These are phyloP conservation scores for Microctenopoma steveboyesi DNA, from an alignment of 2,797 vertebrate species.

Conservation along the genomic window DNA sequence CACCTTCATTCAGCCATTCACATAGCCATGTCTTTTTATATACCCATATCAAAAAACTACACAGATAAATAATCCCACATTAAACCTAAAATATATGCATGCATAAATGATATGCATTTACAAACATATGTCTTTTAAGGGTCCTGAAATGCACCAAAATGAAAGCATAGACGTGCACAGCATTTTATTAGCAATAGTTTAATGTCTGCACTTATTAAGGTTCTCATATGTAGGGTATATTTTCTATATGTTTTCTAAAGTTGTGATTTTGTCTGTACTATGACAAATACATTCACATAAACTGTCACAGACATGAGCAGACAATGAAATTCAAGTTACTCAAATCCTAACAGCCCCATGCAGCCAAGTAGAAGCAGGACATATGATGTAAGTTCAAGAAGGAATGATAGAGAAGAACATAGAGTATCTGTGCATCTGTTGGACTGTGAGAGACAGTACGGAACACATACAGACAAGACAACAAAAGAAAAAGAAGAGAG, in stretches of 20 bases:
- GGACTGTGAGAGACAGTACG: constrained; percentile 5
- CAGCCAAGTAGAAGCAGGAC: background rate
- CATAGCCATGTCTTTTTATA: background rate
- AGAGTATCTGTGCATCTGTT: background rate
- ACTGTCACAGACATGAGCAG: background rate
- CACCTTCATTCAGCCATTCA: no score
- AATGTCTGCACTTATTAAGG: background rate
- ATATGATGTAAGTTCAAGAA: background rate
- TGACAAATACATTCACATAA: background rate
- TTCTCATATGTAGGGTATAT: no score
- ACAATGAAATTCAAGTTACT: background rate
- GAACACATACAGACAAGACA: constrained; percentile 27
- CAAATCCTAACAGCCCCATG: background rate
- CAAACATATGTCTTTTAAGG: no score
- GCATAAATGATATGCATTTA: background rate
- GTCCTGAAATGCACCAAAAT: background rate
- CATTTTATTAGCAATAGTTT: background rate
- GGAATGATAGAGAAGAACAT: background rate
- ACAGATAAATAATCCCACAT: background rate
- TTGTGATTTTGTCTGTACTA: background rate
- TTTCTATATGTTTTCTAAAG: background rate
- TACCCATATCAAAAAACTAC: background rate
- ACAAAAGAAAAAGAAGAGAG: constrained; percentile 22
- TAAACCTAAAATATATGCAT: no score
- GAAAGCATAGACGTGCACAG: background rate